A percentile compares a stretch with the other conserved stretches of the same genome.
Evolutionary conservation across 2,888 invertebrate species (phyloP).

Genomic region (Caenorhabditis plicata): DNA sequence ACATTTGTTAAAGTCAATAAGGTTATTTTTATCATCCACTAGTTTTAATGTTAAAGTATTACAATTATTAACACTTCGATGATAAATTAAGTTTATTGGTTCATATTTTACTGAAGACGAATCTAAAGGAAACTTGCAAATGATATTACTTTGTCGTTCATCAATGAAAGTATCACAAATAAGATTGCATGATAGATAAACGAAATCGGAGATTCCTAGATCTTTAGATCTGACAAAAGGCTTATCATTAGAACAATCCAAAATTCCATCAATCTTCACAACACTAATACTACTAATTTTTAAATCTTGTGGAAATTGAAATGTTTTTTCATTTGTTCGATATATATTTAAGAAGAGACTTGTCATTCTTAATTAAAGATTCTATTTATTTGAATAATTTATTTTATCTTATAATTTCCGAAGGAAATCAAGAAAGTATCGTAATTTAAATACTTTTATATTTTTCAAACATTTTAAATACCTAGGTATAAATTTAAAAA

Average conservation of each 20-base stretch:
- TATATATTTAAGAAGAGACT: conserved; percentile 9
- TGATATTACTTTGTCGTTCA: conserved; percentile 6
- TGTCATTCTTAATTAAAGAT: conserved; percentile 2
- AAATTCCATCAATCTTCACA: conserved; percentile 2
- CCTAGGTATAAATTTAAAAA: conserved; percentile 1
- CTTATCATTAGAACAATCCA: too few relatives aligned
- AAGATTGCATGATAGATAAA: conserved; percentile 6
- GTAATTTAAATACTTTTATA: too few relatives aligned
- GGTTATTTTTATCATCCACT: conserved; percentile 1
- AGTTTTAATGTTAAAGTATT: conserved; percentile 5
- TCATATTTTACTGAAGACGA: background rate
- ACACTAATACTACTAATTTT: conserved; percentile 2
- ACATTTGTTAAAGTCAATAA: conserved; percentile 1
- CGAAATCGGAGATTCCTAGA: background rate
- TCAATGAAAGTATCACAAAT: conserved; percentile 7
- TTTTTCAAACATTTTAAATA: background rate
- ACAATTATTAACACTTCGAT: background rate
- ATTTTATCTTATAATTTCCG: too few relatives aligned
- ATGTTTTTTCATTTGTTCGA: conserved; percentile 22
- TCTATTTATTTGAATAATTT: too few relatives aligned
- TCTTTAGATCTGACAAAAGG: conserved; percentile 8
- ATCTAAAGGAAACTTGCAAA: conserved; percentile 3
- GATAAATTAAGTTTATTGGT: conserved; percentile 4
- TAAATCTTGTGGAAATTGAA: conserved; percentile 14
- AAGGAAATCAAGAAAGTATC: too few relatives aligned